These are phyloP conservation scores for Enteromius trimaculatus DNA, from an alignment of 2,797 vertebrate species.

Conservation along the genomic window DNA sequence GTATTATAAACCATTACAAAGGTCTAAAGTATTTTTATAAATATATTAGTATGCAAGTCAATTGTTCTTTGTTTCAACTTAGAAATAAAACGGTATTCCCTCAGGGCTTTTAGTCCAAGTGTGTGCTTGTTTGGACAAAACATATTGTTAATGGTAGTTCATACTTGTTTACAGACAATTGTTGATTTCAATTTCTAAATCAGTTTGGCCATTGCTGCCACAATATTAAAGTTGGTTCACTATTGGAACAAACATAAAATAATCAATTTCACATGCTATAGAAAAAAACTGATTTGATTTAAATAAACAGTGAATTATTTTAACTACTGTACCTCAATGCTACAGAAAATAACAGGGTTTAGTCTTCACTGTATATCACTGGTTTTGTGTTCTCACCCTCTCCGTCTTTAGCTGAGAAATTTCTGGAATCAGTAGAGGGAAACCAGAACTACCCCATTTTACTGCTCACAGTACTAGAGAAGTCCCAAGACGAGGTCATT, in stretches of 20 bases:
- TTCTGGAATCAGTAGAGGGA: slow-evolving; percentile 95
- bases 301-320: neutral
- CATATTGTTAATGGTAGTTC: too few relatives aligned
- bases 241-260: too few relatives aligned
- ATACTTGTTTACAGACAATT: too few relatives aligned
- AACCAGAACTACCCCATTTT: slow-evolving; percentile 94
- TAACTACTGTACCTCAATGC: too few relatives aligned
- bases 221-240: too few relatives aligned
- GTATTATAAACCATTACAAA: neutral
- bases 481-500: slow-evolving; percentile 95
- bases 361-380: neutral
- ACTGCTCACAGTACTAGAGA: slow-evolving; percentile 91
- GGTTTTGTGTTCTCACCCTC: neutral
- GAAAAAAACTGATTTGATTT: neutral
- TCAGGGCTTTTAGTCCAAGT: too few relatives aligned
- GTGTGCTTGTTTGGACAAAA: too few relatives aligned
- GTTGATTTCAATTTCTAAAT: too few relatives aligned
- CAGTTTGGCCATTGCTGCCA: too few relatives aligned
- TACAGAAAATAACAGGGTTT: neutral
- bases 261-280: neutral
- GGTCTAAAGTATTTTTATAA: neutral
- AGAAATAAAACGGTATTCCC: too few relatives aligned
- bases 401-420: slow-evolving; percentile 88
- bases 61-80: too few relatives aligned
- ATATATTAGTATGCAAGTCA: neutral